Base-by-base conservation (phyloP, 2,888 invertebrate species). In the Pharmacophagus antenor region DNA sequence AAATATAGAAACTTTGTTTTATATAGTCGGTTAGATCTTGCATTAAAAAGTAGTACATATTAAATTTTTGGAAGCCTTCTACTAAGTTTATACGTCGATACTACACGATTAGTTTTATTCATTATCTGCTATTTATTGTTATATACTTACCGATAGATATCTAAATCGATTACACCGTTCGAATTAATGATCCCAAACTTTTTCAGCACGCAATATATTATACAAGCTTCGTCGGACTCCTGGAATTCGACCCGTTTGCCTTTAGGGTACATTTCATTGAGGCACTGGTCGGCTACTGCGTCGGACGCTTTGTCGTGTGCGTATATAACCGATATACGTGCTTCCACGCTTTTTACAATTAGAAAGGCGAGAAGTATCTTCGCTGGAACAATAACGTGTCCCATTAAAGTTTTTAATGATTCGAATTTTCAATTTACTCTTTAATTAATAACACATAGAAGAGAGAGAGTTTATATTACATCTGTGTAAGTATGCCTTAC, bases 171-270 rank as follows among this genome's bases (percentile, higher is more conserved):
- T n/a, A 70, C 64, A 0, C 89, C 89, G 58, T 62, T 78, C 0
- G 69, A 5, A 20, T 72, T 84, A 77, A 90, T 90, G 54, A 90
- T 88, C 2, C 87, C 87, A 10, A 90, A 79, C 65, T 88, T 87
- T 70, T 76, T 88, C 23, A 88, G 70, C 0, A 90, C 88, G 59
- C 89, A 90, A 69, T 79, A 88, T 60, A 90, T 87, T 63, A 90
- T 85, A 66, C 89, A 90, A 0, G 87, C 70, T 56, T 84, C 88
- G 23, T 89, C 89, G 0, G 88, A 87, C 63, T 87, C 87, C 59
- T 87, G 82, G 21, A 89, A 65, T 1, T 85, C 82, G 1, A 83
- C 62, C 17, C 70, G 74, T 48, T 77, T 84, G 20, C 71, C 69
- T 58, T 76, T 84, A 0, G 88, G 85, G 58, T 74, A 89, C 88